Conservation (phyloP, 2,797 vertebrate species). For the Anableps anableps region DNA sequence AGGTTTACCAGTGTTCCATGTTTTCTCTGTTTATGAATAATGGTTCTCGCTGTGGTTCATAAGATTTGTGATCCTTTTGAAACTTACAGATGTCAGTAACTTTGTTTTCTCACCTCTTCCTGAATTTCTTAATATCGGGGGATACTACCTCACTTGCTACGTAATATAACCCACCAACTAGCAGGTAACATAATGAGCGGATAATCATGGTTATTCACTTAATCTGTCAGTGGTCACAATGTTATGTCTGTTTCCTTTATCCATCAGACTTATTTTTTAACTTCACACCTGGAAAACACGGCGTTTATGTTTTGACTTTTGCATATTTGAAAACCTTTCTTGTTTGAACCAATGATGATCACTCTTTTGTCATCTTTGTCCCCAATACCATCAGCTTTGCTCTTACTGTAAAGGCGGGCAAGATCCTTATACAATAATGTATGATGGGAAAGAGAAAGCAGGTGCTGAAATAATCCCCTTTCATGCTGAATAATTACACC, state of each 20-base stretch:
- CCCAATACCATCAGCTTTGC: conserved; percentile 45
- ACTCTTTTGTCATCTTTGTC: conserved; percentile 27
- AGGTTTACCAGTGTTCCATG: background rate
- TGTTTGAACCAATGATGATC: background rate
- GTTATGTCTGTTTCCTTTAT: too few species aligned
- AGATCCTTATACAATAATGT: conserved; percentile 80
- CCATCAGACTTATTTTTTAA: background rate
- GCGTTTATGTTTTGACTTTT: conserved; percentile 20
- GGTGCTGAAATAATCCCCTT: conserved; percentile 89
- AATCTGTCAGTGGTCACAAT: background rate
- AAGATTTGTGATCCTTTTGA: background rate
- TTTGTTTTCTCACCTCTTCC: background rate
- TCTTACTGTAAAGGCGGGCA: conserved; percentile 66
- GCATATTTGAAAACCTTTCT: background rate
- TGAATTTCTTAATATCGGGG: background rate
- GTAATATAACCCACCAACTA: too few species aligned
- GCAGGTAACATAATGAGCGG: background rate
- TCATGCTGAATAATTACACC: conserved; percentile 98
- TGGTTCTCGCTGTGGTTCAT: background rate
- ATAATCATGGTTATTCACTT: background rate
- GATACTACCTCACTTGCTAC: background rate
- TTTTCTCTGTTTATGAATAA: background rate
- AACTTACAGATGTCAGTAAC: background rate
- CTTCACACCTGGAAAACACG: background rate
- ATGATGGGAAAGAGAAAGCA: conserved; percentile 92